A percentile compares a stretch with the other conserved stretches of the same genome.
These are phyloP conservation scores for Apamea anceps DNA, from an alignment of 2,888 invertebrate genomes.

Conservation along the genomic window DNA sequence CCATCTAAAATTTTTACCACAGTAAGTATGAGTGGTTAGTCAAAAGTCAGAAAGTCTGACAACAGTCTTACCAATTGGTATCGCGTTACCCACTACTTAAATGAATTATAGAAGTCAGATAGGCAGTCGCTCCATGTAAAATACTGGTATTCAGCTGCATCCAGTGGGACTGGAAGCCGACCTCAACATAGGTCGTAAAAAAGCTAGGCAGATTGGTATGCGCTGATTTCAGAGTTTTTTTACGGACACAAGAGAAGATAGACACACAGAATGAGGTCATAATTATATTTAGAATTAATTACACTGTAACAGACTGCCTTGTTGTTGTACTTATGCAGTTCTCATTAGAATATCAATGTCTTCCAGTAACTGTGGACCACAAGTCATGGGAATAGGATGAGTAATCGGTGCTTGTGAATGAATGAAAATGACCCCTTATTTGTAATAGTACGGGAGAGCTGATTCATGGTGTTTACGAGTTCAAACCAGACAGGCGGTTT, in stretches of 20 bases:
- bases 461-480: conserved; percentile 22
- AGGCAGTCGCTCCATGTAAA: background rate
- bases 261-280: background rate
- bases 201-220: background rate
- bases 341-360: conserved; percentile 17
- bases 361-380: conserved; percentile 25
- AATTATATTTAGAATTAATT: background rate
- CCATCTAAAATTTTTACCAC: background rate
- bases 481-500: background rate
- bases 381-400: conserved; percentile 22
- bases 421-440: conserved; percentile 30
- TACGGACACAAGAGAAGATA: background rate
- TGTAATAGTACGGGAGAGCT: conserved; percentile 2
- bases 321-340: background rate
- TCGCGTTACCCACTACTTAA: background rate
- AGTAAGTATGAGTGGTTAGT: background rate
- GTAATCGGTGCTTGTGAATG: conserved; percentile 28
- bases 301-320: background rate
- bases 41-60: background rate
- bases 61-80: background rate
- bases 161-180: background rate
- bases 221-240: background rate
- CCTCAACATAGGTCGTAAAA: too few relatives aligned
- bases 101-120: background rate
- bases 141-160: background rate